Evolutionary conservation across 2,888 invertebrate genomes (phyloP).

Genomic region (Ennomos erosarius): DNA sequence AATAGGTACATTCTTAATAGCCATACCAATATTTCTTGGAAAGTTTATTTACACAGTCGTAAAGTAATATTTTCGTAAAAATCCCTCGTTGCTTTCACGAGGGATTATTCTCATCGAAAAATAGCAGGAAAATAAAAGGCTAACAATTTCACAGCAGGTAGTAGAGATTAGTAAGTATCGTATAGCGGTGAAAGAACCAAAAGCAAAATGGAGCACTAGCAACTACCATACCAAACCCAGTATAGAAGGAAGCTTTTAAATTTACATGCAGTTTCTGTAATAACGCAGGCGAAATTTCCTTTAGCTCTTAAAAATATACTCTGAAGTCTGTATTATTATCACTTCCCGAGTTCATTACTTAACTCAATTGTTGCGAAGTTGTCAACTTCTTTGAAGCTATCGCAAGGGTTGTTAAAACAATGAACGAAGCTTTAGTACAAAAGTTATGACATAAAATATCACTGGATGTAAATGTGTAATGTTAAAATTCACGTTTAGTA

Average conservation of each 20-base stretch:
- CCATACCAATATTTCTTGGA: not conserved
- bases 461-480: too few species aligned
- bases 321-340: not conserved
- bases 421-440: too few species aligned
- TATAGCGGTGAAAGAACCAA: slow-evolving; percentile 20
- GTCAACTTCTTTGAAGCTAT: not conserved
- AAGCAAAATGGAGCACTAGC: slow-evolving; percentile 21
- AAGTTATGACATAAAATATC: too few species aligned
- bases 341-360: not conserved
- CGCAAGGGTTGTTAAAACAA: not conserved
- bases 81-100: slow-evolving; percentile 2
- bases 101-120: slow-evolving; percentile 4
- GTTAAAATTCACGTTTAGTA: too few species aligned
- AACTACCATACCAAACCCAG: slow-evolving; percentile 23
- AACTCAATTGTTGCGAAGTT: slow-evolving; percentile 22
- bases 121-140: slow-evolving; percentile 7
- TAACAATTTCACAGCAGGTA: slow-evolving; percentile 18
- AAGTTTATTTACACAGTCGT: not conserved
- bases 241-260: slow-evolving; percentile 26
- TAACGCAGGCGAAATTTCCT: slow-evolving; percentile 14
- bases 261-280: slow-evolving; percentile 30
- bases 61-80: slow-evolving; percentile 5
- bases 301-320: slow-evolving; percentile 4
- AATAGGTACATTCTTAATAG: too few species aligned
- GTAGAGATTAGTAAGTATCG: slow-evolving; percentile 16